phyloP scores from a whole-genome alignment of 1,140 invertebrate species.

The Harpegnathos saltator region DNA sequence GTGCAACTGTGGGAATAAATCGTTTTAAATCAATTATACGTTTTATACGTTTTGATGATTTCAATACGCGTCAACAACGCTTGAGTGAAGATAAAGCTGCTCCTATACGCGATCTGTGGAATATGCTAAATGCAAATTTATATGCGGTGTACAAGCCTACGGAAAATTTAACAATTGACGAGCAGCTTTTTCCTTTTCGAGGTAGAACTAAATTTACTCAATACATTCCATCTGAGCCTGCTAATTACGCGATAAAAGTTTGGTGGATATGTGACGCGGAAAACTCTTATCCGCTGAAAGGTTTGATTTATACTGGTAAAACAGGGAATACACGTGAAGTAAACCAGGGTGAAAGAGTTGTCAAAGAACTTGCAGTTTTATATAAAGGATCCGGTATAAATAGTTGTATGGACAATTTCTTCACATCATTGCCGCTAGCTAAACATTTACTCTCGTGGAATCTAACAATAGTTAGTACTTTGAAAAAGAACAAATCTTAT shows the following conservation, averaged over 20 bases:
- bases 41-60: conserved; percentile 6
- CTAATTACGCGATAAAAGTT: conserved; percentile 7
- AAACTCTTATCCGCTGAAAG: not conserved
- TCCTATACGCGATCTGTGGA: conserved; percentile 2
- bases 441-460: not conserved
- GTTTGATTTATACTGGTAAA: not conserved
- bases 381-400: not conserved
- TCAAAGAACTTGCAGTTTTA: too few species aligned
- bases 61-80: not conserved
- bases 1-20: not conserved
- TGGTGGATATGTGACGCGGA: conserved; percentile 7
- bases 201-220: not conserved
- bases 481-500: conserved; percentile 8
- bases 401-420: conserved; percentile 5
- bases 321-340: not conserved
- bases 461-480: conserved; percentile 4
- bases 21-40: not conserved
- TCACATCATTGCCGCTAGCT: not conserved
- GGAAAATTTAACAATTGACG: conserved; percentile 4
- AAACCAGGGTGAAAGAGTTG: conserved; percentile 4
- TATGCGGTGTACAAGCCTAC: not conserved
- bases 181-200: conserved; percentile 1
- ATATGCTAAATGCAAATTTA: not conserved
- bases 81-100: not conserved
- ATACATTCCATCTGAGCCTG: too few species aligned